Conservation (phyloP, 1,140 invertebrate genomes). For the Lepidurus couesii region DNA sequence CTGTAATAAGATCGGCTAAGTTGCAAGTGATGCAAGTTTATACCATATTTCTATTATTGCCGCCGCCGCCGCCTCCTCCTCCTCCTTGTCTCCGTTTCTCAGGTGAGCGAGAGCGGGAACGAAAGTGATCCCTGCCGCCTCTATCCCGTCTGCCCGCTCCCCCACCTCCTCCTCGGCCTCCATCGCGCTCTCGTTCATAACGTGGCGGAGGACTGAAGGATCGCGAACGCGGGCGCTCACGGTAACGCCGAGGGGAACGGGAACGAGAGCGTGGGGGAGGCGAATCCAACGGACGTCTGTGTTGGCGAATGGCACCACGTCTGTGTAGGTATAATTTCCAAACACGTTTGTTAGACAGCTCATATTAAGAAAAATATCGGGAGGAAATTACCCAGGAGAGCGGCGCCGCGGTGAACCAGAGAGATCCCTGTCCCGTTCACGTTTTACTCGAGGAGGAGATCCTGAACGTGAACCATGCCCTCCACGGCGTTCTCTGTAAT, state of each 20-base stretch:
- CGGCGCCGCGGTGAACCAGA: constrained; percentile 36
- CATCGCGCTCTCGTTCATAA: constrained; percentile 20
- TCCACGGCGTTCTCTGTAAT: not conserved
- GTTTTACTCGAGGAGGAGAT: not conserved
- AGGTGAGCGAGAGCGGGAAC: constrained; percentile 19
- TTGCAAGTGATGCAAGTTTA: constrained; percentile 23
- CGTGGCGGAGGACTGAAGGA: not conserved
- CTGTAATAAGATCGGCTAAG: constrained; percentile 25
- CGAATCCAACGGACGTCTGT: not conserved
- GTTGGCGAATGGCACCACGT: not conserved
- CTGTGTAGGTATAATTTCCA: constrained; percentile 36
- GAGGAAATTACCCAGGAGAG: constrained; percentile 35
- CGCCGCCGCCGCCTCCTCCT: not conserved
- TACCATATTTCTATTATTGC: not conserved
- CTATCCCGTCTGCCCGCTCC: not conserved
- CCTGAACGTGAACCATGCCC: not conserved
- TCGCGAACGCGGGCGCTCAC: constrained; percentile 25
- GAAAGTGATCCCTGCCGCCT: constrained; percentile 24
- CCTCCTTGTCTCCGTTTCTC: constrained; percentile 19
- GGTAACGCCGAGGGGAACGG: constrained; percentile 25
- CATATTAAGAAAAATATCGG: too few relatives aligned
- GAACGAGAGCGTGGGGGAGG: constrained; percentile 1
- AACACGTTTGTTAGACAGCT: too few relatives aligned
- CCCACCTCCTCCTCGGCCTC: constrained; percentile 25
- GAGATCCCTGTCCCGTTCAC: not conserved